Evolutionary conservation across 2,797 vertebrate genomes (phyloP).

Genomic region (Crocidura indochinensis): DNA sequence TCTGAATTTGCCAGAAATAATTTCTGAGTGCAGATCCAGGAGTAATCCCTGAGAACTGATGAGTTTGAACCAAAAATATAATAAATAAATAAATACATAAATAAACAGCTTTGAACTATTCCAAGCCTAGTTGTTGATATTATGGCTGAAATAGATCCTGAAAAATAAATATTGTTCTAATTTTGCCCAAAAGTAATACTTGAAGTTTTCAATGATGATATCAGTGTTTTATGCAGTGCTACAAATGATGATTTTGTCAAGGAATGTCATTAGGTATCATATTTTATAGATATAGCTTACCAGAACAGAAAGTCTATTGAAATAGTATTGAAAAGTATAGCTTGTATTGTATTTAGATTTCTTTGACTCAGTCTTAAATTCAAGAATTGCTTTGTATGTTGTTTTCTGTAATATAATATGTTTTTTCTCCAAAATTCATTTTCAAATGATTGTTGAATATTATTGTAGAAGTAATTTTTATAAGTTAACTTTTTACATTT

Average conservation of each 20-base stretch:
- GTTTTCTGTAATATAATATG: neutral
- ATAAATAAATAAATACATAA: too few species aligned
- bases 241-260: slow-evolving; percentile 4
- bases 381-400: neutral
- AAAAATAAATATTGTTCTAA: too few species aligned
- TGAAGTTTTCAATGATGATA: neutral
- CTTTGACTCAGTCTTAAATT: neutral
- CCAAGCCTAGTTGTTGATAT: too few species aligned
- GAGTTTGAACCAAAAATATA: too few species aligned
- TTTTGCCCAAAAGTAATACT: slow-evolving; percentile 29
- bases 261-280: slow-evolving; percentile 32
- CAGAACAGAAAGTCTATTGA: neutral
- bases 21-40: too few species aligned
- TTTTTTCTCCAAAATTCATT: neutral
- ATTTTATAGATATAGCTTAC: slow-evolving; percentile 19
- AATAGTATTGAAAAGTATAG: neutral
- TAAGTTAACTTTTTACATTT: neutral
- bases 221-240: neutral
- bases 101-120: too few species aligned
- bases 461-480: slow-evolving; percentile 12
- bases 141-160: too few species aligned
- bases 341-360: slow-evolving; percentile 8
- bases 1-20: too few species aligned
- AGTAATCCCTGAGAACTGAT: too few species aligned
- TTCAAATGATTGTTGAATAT: slow-evolving; percentile 9